Evolutionary conservation across 2,797 vertebrate genomes (phyloP).

Genomic region (Avahi laniger): DNA sequence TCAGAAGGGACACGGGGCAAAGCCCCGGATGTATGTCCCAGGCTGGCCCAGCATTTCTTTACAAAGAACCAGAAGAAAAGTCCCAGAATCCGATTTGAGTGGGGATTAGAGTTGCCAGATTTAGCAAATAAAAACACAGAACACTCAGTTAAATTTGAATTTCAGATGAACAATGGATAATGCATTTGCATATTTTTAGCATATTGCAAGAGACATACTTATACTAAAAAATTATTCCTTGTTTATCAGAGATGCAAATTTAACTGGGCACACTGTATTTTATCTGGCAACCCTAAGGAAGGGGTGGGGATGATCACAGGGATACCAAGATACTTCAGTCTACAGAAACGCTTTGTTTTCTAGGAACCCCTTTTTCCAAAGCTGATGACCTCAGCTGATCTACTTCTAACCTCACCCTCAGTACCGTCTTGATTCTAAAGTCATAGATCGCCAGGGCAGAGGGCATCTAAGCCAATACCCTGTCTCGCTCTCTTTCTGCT

Average conservation of each 20-base stretch:
- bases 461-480: constrained; percentile 31
- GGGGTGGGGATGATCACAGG: background rate
- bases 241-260: background rate
- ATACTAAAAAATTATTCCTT: background rate
- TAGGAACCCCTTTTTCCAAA: background rate
- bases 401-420: constrained; percentile 75
- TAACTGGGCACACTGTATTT: background rate
- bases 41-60: background rate
- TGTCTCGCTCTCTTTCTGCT: background rate
- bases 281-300: background rate
- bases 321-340: background rate
- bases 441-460: constrained; percentile 40
- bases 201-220: background rate
- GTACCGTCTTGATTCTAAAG: constrained; percentile 89
- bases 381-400: background rate
- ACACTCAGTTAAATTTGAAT: background rate
- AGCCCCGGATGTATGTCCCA: background rate
- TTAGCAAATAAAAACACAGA: constrained; percentile 4
- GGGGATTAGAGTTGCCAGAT: background rate
- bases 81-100: background rate
- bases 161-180: background rate
- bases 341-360: background rate
- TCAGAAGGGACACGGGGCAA: background rate
- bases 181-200: background rate
- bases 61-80: background rate